Conservation (phyloP, 2,113 vertebrate genomes). For the Callocephalon fimbriatum region DNA sequence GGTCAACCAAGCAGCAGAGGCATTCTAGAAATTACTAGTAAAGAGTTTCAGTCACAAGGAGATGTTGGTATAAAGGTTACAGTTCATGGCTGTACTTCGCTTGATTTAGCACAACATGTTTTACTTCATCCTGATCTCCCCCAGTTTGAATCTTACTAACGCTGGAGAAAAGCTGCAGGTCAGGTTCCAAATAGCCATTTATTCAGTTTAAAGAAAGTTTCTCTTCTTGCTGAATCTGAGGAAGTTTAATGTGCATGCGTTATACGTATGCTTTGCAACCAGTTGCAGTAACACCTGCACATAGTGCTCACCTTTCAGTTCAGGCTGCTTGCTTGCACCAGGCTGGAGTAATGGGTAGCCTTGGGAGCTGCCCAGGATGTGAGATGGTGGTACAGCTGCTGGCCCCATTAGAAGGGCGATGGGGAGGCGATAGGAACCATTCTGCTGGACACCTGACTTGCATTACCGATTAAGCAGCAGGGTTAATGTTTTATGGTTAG, state of each 20-base stretch:
- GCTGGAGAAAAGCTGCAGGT: background rate
- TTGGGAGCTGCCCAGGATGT: rapidly evolving
- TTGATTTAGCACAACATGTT: background rate
- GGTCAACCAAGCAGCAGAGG: conserved; percentile 31
- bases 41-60: background rate
- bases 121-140: background rate
- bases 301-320: background rate
- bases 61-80: conserved; percentile 11
- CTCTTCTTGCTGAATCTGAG: background rate
- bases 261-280: background rate
- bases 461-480: rapidly evolving
- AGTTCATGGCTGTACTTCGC: background rate
- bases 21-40: conserved; percentile 5
- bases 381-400: rapidly evolving
- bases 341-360: background rate
- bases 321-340: background rate
- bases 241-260: background rate
- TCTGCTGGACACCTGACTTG: background rate
- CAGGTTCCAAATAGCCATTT: background rate
- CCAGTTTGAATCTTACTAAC: rapidly evolving
- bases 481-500: background rate
- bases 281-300: background rate
- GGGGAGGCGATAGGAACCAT: rapidly evolving
- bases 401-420: rapidly evolving
- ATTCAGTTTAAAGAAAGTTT: background rate